Evolutionary conservation across 2,113 vertebrate species (phyloP).

Genomic region (Struthidea cinerea): DNA sequence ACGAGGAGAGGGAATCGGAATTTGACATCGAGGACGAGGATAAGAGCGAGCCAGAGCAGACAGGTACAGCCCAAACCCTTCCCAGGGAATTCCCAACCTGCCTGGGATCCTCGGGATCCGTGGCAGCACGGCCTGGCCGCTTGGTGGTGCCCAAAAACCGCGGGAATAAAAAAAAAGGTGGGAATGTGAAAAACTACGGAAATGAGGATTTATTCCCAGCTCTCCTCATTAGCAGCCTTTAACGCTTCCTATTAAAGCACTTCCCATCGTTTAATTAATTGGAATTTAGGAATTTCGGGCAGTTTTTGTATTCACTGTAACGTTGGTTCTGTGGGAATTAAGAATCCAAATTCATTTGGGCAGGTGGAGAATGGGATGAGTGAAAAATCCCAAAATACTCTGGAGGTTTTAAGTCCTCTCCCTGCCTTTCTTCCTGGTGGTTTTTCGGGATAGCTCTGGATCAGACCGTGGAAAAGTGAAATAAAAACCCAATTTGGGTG

Average conservation of each 20-base stretch:
- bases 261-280: rapidly evolving
- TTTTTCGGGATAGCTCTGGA: not conserved
- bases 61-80: constrained; percentile 69
- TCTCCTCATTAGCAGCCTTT: not conserved
- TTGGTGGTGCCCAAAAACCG: not conserved
- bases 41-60: constrained; percentile 97
- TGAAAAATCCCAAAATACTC: not conserved
- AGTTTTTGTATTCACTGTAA: rapidly evolving
- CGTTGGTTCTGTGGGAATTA: not conserved
- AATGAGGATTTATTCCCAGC: not conserved
- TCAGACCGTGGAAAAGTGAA: not conserved
- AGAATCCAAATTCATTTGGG: not conserved
- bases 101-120: not conserved
- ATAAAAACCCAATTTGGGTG: not conserved
- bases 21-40: constrained; percentile 99
- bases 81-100: not conserved
- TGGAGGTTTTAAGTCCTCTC: not conserved
- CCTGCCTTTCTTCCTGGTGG: not conserved
- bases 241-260: not conserved
- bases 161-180: rapidly evolving
- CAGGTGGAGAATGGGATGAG: not conserved
- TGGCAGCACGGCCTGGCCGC: not conserved
- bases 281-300: not conserved
- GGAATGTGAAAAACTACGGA: rapidly evolving
- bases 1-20: constrained; percentile 95